A percentile compares a stretch with the other conserved stretches of the same genome.
These are phyloP conservation scores for Eubasilissa regina DNA, from an alignment of 1,140 invertebrate genomes.

Conservation along the genomic window DNA sequence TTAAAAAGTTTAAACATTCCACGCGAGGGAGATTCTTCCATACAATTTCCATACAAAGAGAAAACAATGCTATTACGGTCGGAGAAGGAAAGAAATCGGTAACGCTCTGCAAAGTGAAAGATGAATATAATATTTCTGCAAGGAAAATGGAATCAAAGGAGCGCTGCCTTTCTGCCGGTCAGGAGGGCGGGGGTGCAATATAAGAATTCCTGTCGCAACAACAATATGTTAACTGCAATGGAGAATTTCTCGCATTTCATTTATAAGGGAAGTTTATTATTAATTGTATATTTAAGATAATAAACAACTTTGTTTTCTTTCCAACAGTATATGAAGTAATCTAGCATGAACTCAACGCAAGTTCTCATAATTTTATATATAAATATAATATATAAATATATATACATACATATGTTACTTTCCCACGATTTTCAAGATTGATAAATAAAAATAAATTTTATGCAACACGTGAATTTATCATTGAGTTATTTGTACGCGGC, in stretches of 20 bases:
- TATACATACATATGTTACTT: no score
- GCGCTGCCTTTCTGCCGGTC: slow-evolving; percentile 6
- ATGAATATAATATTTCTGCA: slow-evolving; percentile 33
- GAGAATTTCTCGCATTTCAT: not conserved
- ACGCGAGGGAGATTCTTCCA: not conserved
- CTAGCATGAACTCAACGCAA: no score
- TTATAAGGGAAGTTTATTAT: no score
- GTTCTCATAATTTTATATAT: no score
- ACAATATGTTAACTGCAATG: slow-evolving; percentile 3
- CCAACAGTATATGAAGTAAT: no score
- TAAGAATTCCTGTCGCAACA: not conserved
- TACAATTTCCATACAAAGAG: slow-evolving; percentile 27
- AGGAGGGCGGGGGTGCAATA: not conserved
- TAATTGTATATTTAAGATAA: no score
- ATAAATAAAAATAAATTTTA: no score
- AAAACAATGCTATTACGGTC: slow-evolving; percentile 24
- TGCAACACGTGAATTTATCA: no score
- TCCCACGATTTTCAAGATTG: no score
- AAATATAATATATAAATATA: no score
- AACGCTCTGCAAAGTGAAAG: slow-evolving; percentile 17
- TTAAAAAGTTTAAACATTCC: slow-evolving; percentile 22
- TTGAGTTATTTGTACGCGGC: no score
- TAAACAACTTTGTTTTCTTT: no score
- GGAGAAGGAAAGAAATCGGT: not conserved
- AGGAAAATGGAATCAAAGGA: slow-evolving; percentile 24